Base-by-base conservation (phyloP, 2,113 vertebrate species). In the Ictalurus furcatus region DNA sequence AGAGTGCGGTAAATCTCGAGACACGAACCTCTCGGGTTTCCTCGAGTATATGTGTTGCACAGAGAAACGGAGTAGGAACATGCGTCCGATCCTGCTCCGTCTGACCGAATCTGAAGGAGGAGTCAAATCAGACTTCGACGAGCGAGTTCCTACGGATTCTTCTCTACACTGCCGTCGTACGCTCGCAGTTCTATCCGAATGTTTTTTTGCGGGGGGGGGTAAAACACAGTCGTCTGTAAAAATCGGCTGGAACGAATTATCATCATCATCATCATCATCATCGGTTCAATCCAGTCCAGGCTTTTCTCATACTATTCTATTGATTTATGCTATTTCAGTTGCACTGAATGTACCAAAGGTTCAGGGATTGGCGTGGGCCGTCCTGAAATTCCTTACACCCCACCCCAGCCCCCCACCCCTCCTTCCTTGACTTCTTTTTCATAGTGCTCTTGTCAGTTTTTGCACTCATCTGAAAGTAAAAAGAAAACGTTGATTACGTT, bases 321-420 rank as follows among this genome's bases (percentile, higher is more conserved):
- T 87, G 44, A 83, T 81, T 90, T 84, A 73, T 63, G 76, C 87
- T 16, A 58, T 80, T 88, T 69, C 84, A 84, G 91, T 88, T 88
- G 69, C 91, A 91, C 92, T 90, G 88, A 93, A 92, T 92, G 91
- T 92, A 93, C 92, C 93, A 94, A 94, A 93, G 93, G 86, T 90
- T 88, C 80, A 85, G 92, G 90, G 90, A 89, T 85, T 17, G 17
- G 86, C 40, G 9, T 67, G n/a, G 71, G 56, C 89, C 81, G 40
- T 74, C 78, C 83, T 37, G 17, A 65, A 67, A 23, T 76, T 59
- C 25, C 37, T 80, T 59, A 40, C 58, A 30, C 80, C 52, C 4
- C 44, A 1, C 4, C 37, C 73, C 21, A 37, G 6, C 48, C 9
- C 21, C 5, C 69, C 5, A 8, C 37, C 8, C 16, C 40, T 13